Evolutionary conservation across 2,888 invertebrate species (phyloP).

Genomic region (Pristionchus maxplancki): DNA sequence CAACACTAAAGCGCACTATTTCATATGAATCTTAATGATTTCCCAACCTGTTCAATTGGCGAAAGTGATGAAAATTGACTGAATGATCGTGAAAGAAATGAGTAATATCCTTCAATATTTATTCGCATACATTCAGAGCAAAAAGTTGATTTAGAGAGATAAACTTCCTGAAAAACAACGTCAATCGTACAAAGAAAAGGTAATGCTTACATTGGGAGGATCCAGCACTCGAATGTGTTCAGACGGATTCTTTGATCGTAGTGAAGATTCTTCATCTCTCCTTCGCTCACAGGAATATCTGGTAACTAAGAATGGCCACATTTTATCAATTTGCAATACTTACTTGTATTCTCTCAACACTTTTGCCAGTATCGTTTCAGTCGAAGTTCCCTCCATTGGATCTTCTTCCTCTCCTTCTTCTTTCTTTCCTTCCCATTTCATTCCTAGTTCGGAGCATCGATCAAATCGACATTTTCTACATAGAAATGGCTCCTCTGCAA

Average conservation of each 20-base stretch:
- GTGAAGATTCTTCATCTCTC: not conserved
- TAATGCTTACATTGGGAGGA: not conserved
- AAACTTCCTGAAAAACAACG: slow-evolving; percentile 41
- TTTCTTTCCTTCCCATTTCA: slow-evolving; percentile 36
- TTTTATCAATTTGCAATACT: not conserved
- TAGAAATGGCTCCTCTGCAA: slow-evolving; percentile 37
- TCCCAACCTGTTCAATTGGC: not conserved
- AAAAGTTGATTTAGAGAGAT: not conserved
- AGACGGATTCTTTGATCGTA: not conserved
- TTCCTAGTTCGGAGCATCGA: not conserved
- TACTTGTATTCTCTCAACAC: slow-evolving; percentile 1
- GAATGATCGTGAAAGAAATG: not conserved
- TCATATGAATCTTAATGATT: not conserved
- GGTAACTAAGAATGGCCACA: not conserved
- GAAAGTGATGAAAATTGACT: not conserved
- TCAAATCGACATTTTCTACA: slow-evolving; percentile 47
- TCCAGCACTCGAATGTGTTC: slow-evolving; percentile 13
- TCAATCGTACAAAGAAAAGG: not conserved
- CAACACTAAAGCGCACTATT: not conserved
- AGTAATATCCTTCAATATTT: not conserved
- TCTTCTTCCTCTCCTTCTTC: slow-evolving; percentile 1
- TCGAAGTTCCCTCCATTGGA: not conserved
- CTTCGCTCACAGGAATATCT: not conserved
- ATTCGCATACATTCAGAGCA: slow-evolving; percentile 2
- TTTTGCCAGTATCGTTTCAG: not conserved